Evolutionary conservation across 2,113 vertebrate species (phyloP).

Genomic region (Platichthys stellatus): DNA sequence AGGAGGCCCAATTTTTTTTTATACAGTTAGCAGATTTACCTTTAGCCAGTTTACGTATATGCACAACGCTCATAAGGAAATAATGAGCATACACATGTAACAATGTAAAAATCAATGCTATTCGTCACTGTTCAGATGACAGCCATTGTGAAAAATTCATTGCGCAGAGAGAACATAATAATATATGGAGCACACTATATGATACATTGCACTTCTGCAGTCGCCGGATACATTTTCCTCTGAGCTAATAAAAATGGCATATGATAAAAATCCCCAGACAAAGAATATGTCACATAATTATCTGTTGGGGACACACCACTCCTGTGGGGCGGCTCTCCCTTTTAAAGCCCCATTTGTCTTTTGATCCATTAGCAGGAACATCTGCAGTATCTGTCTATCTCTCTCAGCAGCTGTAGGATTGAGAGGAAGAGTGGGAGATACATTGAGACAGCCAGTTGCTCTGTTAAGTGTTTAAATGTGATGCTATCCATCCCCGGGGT

Average conservation of each 20-base stretch:
- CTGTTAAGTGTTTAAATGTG: slow-evolving; percentile 84
- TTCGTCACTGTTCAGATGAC: background rate
- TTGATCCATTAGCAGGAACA: slow-evolving; percentile 84
- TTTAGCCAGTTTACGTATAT: too few relatives aligned
- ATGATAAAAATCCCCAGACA: slow-evolving; percentile 66
- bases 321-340: slow-evolving; percentile 67
- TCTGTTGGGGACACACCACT: slow-evolving; percentile 78
- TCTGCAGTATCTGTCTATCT: slow-evolving; percentile 76
- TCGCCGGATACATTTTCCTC: slow-evolving; percentile 56
- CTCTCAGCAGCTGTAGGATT: slow-evolving; percentile 76
- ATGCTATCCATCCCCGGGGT: slow-evolving; percentile 81
- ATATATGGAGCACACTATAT: slow-evolving; percentile 45
- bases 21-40: too few relatives aligned
- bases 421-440: slow-evolving; percentile 69
- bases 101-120: background rate
- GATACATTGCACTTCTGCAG: slow-evolving; percentile 54
- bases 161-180: slow-evolving; percentile 25
- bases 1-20: background rate
- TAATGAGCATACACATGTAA: background rate
- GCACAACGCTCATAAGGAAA: too few relatives aligned
- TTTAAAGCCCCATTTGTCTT: slow-evolving; percentile 82
- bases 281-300: slow-evolving; percentile 75
- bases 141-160: slow-evolving; percentile 9
- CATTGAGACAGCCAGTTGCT: slow-evolving; percentile 81
- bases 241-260: slow-evolving; percentile 6